phyloP scores from a whole-genome alignment of 2,113 vertebrate species.

The Verasper variegatus region DNA sequence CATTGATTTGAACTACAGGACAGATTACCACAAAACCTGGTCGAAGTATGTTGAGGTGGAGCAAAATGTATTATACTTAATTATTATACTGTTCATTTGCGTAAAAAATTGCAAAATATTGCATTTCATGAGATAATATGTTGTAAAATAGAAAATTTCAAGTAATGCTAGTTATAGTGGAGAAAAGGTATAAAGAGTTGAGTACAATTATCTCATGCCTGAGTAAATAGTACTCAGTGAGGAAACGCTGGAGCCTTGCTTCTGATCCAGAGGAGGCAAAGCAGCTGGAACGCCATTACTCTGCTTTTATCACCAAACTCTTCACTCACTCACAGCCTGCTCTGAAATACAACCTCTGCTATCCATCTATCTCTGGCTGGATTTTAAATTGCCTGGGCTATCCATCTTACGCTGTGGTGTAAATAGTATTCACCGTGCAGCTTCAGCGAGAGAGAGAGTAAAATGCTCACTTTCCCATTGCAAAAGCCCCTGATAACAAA shows the following conservation, averaged over 20 bases:
- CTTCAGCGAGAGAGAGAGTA: constrained; percentile 23
- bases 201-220: neutral
- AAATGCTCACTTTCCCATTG: constrained; percentile 19
- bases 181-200: neutral
- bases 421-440: constrained; percentile 32
- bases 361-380: constrained; percentile 56
- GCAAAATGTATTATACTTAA: too few species aligned
- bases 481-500: constrained; percentile 43
- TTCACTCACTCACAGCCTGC: constrained; percentile 38
- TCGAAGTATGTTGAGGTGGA: too few species aligned
- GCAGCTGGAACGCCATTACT: constrained; percentile 58
- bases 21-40: too few species aligned
- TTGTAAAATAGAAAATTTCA: too few species aligned
- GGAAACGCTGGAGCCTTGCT: constrained; percentile 19
- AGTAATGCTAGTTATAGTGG: too few species aligned
- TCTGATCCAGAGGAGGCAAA: constrained; percentile 39
- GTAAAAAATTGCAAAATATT: too few species aligned
- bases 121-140: too few species aligned
- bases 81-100: too few species aligned
- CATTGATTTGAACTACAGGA: too few species aligned
- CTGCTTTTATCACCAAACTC: constrained; percentile 65
- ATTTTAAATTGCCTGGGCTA: constrained; percentile 60
- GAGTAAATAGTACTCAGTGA: neutral
- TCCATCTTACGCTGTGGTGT: constrained; percentile 43
- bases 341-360: constrained; percentile 37